These are phyloP conservation scores for Oxycera nigricornis DNA, from an alignment of 2,888 invertebrate genomes.

Conservation along the genomic window DNA sequence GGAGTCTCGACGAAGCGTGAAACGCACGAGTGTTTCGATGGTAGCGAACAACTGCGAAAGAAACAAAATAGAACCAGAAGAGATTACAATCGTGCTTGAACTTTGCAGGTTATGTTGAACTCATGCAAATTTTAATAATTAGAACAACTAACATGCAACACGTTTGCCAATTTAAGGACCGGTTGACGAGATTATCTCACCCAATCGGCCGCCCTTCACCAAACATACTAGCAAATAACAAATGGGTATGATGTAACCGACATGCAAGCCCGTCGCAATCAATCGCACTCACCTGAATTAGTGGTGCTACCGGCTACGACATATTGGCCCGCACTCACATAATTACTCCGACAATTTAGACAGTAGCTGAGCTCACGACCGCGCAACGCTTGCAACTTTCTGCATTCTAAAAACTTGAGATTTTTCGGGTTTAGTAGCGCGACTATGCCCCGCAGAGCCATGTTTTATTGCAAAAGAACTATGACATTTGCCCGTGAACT, in stretches of 20 bases:
- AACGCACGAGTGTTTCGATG: constrained; percentile 57
- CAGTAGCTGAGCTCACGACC: constrained; percentile 48
- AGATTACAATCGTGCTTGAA: no score
- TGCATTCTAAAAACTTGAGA: constrained; percentile 50
- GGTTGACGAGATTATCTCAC: background rate
- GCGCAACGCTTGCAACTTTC: constrained; percentile 48
- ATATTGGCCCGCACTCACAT: constrained; percentile 9
- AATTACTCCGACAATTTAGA: constrained; percentile 43
- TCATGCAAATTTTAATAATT: background rate
- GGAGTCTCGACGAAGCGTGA: constrained; percentile 66
- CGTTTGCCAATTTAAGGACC: no score
- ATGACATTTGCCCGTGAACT: no score
- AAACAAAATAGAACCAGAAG: no score
- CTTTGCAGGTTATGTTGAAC: constrained; percentile 39
- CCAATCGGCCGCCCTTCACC: background rate
- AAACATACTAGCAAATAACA: background rate
- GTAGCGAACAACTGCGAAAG: constrained; percentile 24
- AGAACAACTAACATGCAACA: background rate
- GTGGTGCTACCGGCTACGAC: constrained; percentile 34
- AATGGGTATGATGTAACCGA: constrained; percentile 46
- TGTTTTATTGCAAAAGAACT: constrained; percentile 44
- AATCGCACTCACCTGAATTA: constrained; percentile 46
- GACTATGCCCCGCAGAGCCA: constrained; percentile 50
- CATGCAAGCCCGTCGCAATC: background rate
- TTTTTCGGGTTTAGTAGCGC: constrained; percentile 50